phyloP scores from a whole-genome alignment of 2,888 invertebrate species.

The Dryadula phaetusa region DNA sequence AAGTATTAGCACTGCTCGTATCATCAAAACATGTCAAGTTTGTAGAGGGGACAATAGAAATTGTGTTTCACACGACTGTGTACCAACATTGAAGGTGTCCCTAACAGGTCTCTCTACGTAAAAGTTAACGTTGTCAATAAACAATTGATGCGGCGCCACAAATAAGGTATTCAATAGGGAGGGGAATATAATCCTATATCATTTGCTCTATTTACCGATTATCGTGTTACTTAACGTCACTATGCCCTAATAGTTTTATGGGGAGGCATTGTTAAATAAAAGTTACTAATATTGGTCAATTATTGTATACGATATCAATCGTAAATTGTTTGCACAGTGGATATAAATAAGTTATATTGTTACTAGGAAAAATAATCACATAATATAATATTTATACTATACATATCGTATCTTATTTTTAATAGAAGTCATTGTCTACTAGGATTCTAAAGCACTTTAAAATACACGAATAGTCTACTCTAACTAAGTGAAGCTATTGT shows the following conservation, averaged over 20 bases:
- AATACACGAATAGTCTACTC: constrained; percentile 8
- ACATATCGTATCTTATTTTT: neutral
- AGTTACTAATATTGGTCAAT: constrained; percentile 5
- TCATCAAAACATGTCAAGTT: constrained; percentile 34
- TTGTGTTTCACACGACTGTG: constrained; percentile 26
- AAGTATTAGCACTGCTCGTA: constrained; percentile 6
- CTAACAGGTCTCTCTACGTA: constrained; percentile 24
- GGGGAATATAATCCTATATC: constrained; percentile 41
- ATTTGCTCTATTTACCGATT: constrained; percentile 39
- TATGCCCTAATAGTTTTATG: constrained; percentile 15
- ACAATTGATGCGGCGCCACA: constrained; percentile 37
- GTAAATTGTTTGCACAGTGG: neutral
- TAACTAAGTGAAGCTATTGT: constrained; percentile 1
- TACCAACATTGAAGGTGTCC: constrained; percentile 23
- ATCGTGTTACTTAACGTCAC: constrained; percentile 31
- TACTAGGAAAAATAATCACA: neutral
- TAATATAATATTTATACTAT: too few relatives aligned
- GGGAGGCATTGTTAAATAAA: constrained; percentile 20
- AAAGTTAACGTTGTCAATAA: constrained; percentile 37
- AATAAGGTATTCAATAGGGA: constrained; percentile 40
- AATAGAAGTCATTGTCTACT: neutral
- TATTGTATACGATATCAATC: neutral
- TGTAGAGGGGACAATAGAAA: constrained; percentile 26
- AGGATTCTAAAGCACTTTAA: neutral
- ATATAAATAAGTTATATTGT: neutral